These are phyloP conservation scores for Lasiurus borealis DNA, from an alignment of 2,113 vertebrate species.

Conservation along the genomic window DNA sequence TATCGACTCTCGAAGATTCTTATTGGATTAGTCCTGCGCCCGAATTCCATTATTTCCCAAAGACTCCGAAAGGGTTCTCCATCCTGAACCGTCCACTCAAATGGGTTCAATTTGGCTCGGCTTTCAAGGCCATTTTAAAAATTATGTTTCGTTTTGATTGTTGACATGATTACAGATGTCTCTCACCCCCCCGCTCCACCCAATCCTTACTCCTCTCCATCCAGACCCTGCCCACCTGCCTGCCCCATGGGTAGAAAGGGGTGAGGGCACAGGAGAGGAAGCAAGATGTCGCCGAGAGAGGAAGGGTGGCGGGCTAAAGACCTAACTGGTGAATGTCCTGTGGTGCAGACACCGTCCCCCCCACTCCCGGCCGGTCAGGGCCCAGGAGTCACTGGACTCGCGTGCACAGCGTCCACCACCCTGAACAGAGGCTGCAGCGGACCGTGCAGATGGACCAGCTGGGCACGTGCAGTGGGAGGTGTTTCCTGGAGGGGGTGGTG, in stretches of 20 bases:
- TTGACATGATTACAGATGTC: neutral
- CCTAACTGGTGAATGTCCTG: neutral
- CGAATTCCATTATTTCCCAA: conserved; percentile 54
- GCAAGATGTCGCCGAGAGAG: neutral
- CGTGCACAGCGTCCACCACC: neutral
- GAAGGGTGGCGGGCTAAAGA: neutral
- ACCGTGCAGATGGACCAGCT: neutral
- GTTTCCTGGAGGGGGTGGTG: neutral
- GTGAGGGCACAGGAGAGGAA: neutral
- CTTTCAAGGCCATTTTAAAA: conserved; percentile 50
- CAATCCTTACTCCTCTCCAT: neutral
- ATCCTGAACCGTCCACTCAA: neutral
- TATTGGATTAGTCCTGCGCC: conserved; percentile 50
- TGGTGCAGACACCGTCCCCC: neutral
- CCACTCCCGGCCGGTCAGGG: neutral
- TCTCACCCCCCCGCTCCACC: neutral
- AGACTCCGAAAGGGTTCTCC: conserved; percentile 25
- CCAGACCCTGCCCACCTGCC: neutral
- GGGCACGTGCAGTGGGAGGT: neutral
- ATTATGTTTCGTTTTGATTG: neutral
- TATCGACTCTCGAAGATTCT: conserved; percentile 62
- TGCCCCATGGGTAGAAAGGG: neutral
- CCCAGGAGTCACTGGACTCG: neutral
- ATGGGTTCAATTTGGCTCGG: conserved; percentile 41
- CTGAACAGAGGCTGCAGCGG: neutral